Base-by-base conservation (phyloP, 2,113 vertebrate genomes). In the Amphiprion ocellaris region DNA sequence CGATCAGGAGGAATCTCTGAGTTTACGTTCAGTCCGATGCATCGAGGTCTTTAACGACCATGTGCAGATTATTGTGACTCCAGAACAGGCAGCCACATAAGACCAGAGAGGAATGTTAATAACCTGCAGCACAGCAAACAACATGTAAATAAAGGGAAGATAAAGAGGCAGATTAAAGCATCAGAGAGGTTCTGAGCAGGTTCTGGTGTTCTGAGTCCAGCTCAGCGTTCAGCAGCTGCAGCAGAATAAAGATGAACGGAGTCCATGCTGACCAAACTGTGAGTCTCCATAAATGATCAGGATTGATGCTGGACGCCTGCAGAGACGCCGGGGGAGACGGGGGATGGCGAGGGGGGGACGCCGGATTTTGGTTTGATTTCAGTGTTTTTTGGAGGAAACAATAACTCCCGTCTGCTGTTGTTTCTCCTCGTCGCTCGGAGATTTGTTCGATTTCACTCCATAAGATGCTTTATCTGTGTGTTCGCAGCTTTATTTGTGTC, bases 211-310 rank as follows among this genome's bases (percentile, higher is more conserved):
- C 41, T 44, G 41, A 44, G 41, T 44, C 41, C 41, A 44, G 33
- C 33, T 37, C 33, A 37, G 33, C 33, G 33, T 9, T 37, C 41
- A 15, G 41, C 41, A 14, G 41, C 41, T 21, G 28, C 73, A 50
- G 55, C 23, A 52, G 33, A 69, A 69, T 61, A 33, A 69, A 56
- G 61, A 74, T 74, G 72, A 74, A 60, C 19, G 15, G 52, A 3
- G 5, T 30, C 26, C 14, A 11, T 23, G 15, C 69, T 52, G 63
- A 59, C 12, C 28, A 46, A 59, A 65, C 62, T 81, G 77, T 85
- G 77, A 69, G 56, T 19, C 23, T 81, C 61, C 83, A 85, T 85
- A 59, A 70, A 85, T 81, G 53, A 73, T 72, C 46, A 53, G 73
- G 83, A 81, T 77, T 69, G 77, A 67, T 15, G 70, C 76, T 6